phyloP scores from a whole-genome alignment of 2,113 vertebrate genomes.

The Empidonax traillii region DNA sequence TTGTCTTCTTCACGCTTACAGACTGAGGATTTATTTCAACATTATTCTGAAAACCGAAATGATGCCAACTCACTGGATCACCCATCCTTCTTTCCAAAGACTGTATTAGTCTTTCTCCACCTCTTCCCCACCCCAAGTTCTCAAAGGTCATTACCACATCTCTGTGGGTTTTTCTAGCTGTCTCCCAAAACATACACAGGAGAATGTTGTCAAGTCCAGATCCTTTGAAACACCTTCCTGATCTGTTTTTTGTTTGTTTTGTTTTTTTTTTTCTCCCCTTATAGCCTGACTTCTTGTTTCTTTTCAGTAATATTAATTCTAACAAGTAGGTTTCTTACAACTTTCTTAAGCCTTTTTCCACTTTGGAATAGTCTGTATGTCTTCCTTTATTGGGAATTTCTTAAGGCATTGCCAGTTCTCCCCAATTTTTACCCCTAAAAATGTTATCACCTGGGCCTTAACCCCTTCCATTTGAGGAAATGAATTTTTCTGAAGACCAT shows the following conservation, averaged over 20 bases:
- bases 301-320: neutral
- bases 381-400: neutral
- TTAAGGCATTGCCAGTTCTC: neutral
- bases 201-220: neutral
- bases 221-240: neutral
- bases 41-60: neutral
- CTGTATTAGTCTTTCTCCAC: neutral
- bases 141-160: neutral
- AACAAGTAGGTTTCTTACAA: neutral
- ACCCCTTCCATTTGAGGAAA: neutral
- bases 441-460: neutral
- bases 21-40: neutral
- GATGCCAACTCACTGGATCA: neutral
- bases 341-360: neutral
- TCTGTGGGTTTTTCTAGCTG: neutral
- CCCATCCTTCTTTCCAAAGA: neutral
- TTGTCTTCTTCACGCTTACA: neutral
- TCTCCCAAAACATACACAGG: neutral
- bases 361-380: neutral
- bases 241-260: neutral
- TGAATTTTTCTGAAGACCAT: neutral
- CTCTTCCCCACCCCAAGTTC: accelerated
- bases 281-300: neutral
- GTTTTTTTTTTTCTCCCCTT: neutral
- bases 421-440: neutral